Evolutionary conservation across 1,140 invertebrate species (phyloP).

Genomic region (Drosophila prosaltans): DNA sequence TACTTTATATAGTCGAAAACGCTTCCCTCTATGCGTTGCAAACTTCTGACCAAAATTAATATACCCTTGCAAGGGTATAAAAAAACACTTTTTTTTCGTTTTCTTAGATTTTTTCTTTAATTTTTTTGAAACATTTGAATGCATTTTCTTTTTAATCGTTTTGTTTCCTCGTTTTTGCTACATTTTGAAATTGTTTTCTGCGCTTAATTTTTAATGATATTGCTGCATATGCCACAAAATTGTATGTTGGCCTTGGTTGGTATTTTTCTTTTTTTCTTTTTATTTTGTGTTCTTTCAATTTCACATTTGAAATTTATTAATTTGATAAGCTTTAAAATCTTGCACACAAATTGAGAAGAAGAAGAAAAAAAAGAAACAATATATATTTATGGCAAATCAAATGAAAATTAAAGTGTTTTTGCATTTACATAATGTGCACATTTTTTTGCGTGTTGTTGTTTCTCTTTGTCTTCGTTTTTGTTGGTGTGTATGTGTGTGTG

Average conservation of each 20-base stretch:
- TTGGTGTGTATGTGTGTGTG: slow-evolving; percentile 31
- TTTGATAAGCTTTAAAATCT: slow-evolving; percentile 54
- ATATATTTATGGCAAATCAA: slow-evolving; percentile 53
- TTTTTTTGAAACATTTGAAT: slow-evolving; percentile 40
- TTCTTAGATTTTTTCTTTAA: slow-evolving; percentile 38
- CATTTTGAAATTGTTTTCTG: slow-evolving; percentile 31
- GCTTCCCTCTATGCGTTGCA: too few species aligned
- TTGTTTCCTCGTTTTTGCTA: slow-evolving; percentile 25
- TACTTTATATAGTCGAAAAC: too few species aligned
- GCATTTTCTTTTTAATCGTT: slow-evolving; percentile 46
- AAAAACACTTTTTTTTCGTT: slow-evolving; percentile 25
- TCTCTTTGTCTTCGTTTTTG: slow-evolving; percentile 17
- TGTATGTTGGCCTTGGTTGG: slow-evolving; percentile 40
- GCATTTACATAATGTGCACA: slow-evolving; percentile 45
- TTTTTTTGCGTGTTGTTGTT: slow-evolving; percentile 31
- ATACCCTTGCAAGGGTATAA: too few species aligned
- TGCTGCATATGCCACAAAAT: slow-evolving; percentile 77
- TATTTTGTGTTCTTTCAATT: background rate
- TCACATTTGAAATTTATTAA: slow-evolving; percentile 1
- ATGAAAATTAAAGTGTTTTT: slow-evolving; percentile 48
- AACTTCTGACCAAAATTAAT: too few species aligned
- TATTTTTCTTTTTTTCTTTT: slow-evolving; percentile 8
- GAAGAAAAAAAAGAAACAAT: background rate
- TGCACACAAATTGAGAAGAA: slow-evolving; percentile 51
- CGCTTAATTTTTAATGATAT: slow-evolving; percentile 72